Evolutionary conservation across 2,888 invertebrate species (phyloP), one percentile per base, ranked within the genome.

Genomic region (Ornithoptera priamus): DNA sequence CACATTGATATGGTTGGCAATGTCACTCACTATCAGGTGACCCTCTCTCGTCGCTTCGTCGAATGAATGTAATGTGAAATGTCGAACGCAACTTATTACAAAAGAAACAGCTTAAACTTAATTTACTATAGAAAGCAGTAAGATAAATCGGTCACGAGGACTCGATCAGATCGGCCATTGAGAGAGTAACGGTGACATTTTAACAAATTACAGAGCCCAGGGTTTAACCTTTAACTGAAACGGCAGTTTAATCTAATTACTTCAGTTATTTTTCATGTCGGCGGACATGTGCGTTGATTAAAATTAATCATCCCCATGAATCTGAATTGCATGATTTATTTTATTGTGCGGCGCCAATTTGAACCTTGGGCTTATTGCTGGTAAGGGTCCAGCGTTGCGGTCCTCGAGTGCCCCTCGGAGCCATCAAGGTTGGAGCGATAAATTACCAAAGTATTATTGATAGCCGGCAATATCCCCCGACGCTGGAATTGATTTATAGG

Each of bases 231-330:
- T 57, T 57, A 67, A 67, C 18, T 60, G 56, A 64, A 53, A 56
- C 24, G 60, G 59, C 71, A 65, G 65, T 65, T 66, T 70, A 65
- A 71, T 67, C 70, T 70, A 74, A 75, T 71, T 71, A 67, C 57
- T 56, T 20, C 67, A 62, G 70, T 71, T 63, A 74, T 74, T 74
- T 72, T 71, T 72, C 73, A 74, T 73, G 73, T 74, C 73, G 68
- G 67, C 67, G 64, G 69, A 72, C 67, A 71, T 68, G 73, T 75
- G 75, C 69, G 65, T 71, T 72, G 72, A 75, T 77, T 72, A 71
- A 74, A 74, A 78, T 76, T 77, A 77, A 77, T 77, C 73, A 73
- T 72, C 53, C 65, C 56, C 69, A 66, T 67, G 57, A 57, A 58
- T 63, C 59, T 60, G 46, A 59, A 67, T 56, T 70, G 67, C 30